These are phyloP conservation scores for Micromesistius poutassou DNA, from an alignment of 2,797 vertebrate species.

Conservation along the genomic window DNA sequence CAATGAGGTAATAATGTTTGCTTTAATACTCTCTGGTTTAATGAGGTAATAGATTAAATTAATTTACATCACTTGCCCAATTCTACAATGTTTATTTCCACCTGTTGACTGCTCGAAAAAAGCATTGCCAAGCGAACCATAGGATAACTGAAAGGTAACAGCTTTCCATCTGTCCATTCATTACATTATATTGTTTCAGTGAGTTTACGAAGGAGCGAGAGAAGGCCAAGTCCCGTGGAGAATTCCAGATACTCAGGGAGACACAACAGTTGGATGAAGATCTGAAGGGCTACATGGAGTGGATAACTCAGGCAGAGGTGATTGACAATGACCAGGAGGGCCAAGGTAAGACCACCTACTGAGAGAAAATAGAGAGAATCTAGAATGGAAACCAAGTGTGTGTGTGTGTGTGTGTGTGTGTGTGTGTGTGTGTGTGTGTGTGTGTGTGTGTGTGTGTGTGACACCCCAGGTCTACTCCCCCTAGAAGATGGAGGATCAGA, in stretches of 20 bases:
- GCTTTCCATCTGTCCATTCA: neutral
- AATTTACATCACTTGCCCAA: neutral
- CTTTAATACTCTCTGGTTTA: too few relatives aligned
- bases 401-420: neutral
- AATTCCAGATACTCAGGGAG: conserved; percentile 88
- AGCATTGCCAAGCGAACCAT: neutral
- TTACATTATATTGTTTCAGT: conserved; percentile 49
- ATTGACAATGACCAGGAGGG: conserved; percentile 81
- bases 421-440: too few relatives aligned
- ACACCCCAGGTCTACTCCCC: conserved; percentile 75
- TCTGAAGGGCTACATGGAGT: conserved; percentile 91
- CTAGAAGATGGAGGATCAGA: conserved; percentile 83
- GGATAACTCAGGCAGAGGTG: conserved; percentile 92
- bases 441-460: conserved; percentile 2
- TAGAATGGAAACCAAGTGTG: neutral
- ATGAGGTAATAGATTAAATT: too few relatives aligned
- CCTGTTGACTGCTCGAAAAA: neutral
- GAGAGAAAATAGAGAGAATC: neutral
- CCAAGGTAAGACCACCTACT: conserved; percentile 49
- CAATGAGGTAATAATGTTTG: too few relatives aligned
- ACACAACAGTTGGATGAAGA: conserved; percentile 93
- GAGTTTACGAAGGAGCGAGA: conserved; percentile 95
- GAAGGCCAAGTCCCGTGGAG: conserved; percentile 90
- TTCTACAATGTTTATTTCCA: neutral
- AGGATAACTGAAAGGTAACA: neutral